A percentile compares a stretch with the other conserved stretches of the same genome.
Evolutionary conservation across 2,888 invertebrate genomes (phyloP).

Genomic region (Osmoderma eremita): DNA sequence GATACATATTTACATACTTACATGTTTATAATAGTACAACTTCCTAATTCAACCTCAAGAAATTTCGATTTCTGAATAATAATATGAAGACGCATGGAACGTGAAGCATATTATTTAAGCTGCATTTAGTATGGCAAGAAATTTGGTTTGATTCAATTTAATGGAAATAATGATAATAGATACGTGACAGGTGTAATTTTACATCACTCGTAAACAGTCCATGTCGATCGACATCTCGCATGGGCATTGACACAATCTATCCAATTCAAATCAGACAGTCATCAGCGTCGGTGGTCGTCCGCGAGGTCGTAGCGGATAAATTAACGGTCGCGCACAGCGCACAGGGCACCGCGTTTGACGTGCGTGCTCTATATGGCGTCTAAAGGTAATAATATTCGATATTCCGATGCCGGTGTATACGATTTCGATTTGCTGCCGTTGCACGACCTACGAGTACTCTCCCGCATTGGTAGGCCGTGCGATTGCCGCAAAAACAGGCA

Average conservation of each 20-base stretch:
- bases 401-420: conserved; percentile 18
- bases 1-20: no score
- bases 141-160: no score
- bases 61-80: no score
- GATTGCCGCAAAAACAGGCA: conserved; percentile 39
- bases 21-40: no score
- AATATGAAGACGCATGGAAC: no score
- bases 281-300: conserved; percentile 25
- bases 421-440: conserved; percentile 33
- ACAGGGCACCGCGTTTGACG: conserved; percentile 2
- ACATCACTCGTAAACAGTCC: no score
- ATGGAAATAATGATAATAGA: no score
- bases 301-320: conserved; percentile 18
- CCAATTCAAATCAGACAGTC: conserved; percentile 18
- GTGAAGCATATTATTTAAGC: no score
- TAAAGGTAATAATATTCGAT: conserved; percentile 35
- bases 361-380: conserved; percentile 20
- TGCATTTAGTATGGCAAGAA: no score
- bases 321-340: conserved; percentile 14
- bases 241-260: not conserved
- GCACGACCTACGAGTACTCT: conserved; percentile 27
- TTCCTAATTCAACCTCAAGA: no score
- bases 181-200: no score
- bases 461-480: conserved; percentile 31
- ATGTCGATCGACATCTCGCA: no score